Evolutionary conservation across 2,113 vertebrate species (phyloP), one percentile per base, ranked within the genome.

Genomic region (Ellobius talpinus): DNA sequence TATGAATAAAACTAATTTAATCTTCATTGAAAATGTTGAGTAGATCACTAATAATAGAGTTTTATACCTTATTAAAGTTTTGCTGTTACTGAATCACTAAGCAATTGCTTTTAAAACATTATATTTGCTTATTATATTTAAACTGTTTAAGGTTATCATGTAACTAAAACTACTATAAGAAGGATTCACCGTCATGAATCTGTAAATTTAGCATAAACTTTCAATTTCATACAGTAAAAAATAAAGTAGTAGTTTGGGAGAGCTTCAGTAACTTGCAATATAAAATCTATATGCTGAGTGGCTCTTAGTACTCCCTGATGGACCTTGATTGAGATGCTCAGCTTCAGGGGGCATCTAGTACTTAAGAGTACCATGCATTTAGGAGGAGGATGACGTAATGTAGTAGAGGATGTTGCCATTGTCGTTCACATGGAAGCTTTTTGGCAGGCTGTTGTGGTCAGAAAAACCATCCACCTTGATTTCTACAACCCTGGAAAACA

Each of bases 161-260:
- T 97, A 97, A 85, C 73, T 91, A 95, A 98, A 97, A 96, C 88
- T 94, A 96, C 55, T 96, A 52, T 7, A 97, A 97, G 96, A 98
- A 98, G 96, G 98, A 95, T 96, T 98, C 89, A 94, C 94, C 89
- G 97, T 98, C 96, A 98, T 96, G 98, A 98, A 97, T 98, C 97
- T 98, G 97, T 98, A 97, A 98, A 98, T 98, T 97, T 95, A 98
- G 42, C 93, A 95, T 97, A 97, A 90, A 45, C 7, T 89, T n/a
- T 33, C 31, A 50, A 0, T 77, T 81, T 97, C 31, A 84, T 90
- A 72, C 72, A 79, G 90, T 96, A 93, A 94, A 97, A 74, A 86
- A 1, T 23, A 2, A 95, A 65, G 24, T 89, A 63, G 33, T 95
- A n/a, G 45, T 87, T 96, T 97, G 88, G 70, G 58, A 97, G 70